Base-by-base conservation (phyloP, 2,888 invertebrate genomes). In the Spialia ferax region DNA sequence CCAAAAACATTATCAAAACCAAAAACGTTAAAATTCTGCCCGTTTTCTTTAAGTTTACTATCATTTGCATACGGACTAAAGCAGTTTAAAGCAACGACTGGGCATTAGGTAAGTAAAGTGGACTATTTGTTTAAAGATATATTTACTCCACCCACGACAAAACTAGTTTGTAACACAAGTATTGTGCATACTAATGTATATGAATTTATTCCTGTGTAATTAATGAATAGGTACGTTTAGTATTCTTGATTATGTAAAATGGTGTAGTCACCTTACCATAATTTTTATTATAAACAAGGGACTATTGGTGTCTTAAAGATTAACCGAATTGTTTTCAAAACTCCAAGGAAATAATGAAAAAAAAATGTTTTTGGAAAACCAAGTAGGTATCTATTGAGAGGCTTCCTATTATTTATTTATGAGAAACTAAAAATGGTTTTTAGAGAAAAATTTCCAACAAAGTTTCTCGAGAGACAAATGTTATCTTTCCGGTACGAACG, bases 401-500 rank as follows among this genome's bases (percentile, higher is more conserved):
- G n/a, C n/a, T n/a, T n/a, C n/a, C n/a, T n/a, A n/a, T n/a, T n/a
- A n/a, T n/a, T n/a, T n/a, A n/a, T n/a, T n/a, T n/a, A n/a, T n/a
- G n/a, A n/a, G n/a, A n/a, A n/a, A n/a, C n/a, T n/a, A n/a, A n/a
- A n/a, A n/a, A n/a, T 18, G 29, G 26, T 3, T n/a, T 50, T 13
- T 32, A 50, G 18, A 15, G 42, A 8, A 52, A 52, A 62, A 22
- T 62, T 62, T 18, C 15, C 26, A 38, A 42, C n/a, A 42, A 63
- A 42, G 23, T 23, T 59, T 38, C 52, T 62, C 45, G 45, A 59
- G n/a, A n/a, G n/a, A n/a, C n/a, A 15, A 60, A 64, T 64, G 64
- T 61, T 68, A 64, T 69, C 38, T 66, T 62, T 52, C 57, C 11
- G n/a, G 18, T 42, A 63, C 23, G 38, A 15, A 42, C 29, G 26